Conservation (phyloP, 2,888 invertebrate genomes). For the Boloria selene region DNA sequence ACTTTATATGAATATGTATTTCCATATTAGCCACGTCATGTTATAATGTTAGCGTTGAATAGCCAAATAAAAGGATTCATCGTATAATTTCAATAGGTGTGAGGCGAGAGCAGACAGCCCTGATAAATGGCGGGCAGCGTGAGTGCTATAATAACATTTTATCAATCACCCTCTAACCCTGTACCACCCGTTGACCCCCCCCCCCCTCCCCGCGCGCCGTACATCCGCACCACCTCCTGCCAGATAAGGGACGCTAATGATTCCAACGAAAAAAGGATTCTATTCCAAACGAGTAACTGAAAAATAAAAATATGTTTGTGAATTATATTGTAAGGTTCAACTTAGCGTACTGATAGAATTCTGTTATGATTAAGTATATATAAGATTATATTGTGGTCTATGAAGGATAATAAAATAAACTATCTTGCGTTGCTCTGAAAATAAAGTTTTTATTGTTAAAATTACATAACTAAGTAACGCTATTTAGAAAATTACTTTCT, state of each 20-base stretch:
- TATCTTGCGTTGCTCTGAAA: too few species aligned
- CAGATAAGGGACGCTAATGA: conserved; percentile 16
- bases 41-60: conserved; percentile 17
- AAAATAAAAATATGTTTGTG: conserved; percentile 3
- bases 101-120: conserved; percentile 16
- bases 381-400: too few species aligned
- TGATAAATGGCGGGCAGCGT: conserved; percentile 27
- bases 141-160: conserved; percentile 24
- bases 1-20: not conserved
- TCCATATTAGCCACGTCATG: conserved; percentile 12
- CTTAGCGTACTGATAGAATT: too few species aligned
- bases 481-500: too few species aligned
- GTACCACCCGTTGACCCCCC: not conserved
- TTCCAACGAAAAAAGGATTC: conserved; percentile 11
- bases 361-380: too few species aligned
- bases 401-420: too few species aligned
- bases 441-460: too few species aligned
- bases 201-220: not conserved
- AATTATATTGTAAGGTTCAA: not conserved
- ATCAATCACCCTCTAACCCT: conserved; percentile 19
- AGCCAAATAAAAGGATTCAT: conserved; percentile 21
- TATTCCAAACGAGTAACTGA: not conserved
- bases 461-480: too few species aligned
- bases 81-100: conserved; percentile 26
- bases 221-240: not conserved